Evolutionary conservation across 1,140 invertebrate species (phyloP).

Genomic region (Hetaerina americana): DNA sequence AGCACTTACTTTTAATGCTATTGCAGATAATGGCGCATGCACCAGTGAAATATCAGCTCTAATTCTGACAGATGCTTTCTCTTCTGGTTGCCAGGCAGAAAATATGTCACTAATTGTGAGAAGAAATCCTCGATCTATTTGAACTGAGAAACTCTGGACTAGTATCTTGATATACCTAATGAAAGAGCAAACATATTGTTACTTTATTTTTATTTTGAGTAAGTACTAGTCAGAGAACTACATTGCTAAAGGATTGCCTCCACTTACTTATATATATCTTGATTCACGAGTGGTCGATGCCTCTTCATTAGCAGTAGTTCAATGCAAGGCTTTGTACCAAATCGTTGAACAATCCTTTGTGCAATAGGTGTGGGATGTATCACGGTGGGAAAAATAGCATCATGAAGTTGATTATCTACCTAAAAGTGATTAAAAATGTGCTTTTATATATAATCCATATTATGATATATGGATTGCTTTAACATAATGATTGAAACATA

Average conservation of each 20-base stretch:
- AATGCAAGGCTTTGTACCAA: slow-evolving; percentile 47
- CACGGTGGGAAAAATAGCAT: slow-evolving; percentile 63
- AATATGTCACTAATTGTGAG: slow-evolving; percentile 45
- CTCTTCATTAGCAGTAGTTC: slow-evolving; percentile 51
- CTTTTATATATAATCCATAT: too few species aligned
- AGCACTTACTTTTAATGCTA: slow-evolving; percentile 27
- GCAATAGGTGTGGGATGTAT: slow-evolving; percentile 41
- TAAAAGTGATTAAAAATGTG: slow-evolving; percentile 32
- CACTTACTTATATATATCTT: slow-evolving; percentile 44
- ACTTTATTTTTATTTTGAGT: too few species aligned
- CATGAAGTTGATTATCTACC: slow-evolving; percentile 65
- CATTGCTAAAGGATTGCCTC: not conserved
- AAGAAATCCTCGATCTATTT: slow-evolving; percentile 60
- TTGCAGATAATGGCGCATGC: slow-evolving; percentile 37
- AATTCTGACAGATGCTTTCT: slow-evolving; percentile 36
- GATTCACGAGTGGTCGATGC: slow-evolving; percentile 36
- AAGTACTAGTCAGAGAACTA: not conserved
- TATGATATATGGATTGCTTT: too few species aligned
- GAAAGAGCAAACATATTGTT: too few species aligned
- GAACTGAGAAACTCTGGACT: slow-evolving; percentile 56
- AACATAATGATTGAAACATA: too few species aligned
- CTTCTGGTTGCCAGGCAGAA: slow-evolving; percentile 36
- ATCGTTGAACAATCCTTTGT: slow-evolving; percentile 25
- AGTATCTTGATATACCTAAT: slow-evolving; percentile 51
- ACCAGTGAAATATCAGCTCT: slow-evolving; percentile 42